Base-by-base conservation (phyloP, 2,797 vertebrate genomes). In the Anguilla pacifica region DNA sequence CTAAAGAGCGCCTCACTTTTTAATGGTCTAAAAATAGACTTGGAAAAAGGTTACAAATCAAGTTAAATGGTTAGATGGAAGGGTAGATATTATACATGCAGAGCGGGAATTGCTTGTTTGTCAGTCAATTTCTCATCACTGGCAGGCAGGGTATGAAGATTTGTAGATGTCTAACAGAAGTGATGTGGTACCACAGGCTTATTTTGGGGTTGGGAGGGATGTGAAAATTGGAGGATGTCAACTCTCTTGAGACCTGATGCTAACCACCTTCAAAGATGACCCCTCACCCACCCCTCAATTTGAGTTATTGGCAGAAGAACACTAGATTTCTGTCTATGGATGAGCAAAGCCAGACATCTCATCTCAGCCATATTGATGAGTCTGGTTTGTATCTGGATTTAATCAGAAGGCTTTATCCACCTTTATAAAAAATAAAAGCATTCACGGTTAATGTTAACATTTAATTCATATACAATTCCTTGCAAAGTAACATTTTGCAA, bases 11-110 rank as follows among this genome's bases (percentile, higher is more conserved):
- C 10, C 46, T 82, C 74, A 19, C 35, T 22, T 35, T 46, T 82
- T 28, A 82, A 7, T 51, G 79, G 6, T 22, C 43, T 51, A 82
- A 49, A 82, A 82, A 82, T 51, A 82, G 79, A 51, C 46, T 11
- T 4, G 46, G 22, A 49, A 82, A 82, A 49, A 51, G 22, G 43
- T n/a, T 82, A 82, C 46, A 82, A 82, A 82, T 82, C 79, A 82
- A 49, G 79, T 82, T 82, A 82, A 82, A 49, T 51, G 46, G 79
- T n/a, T 3, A 82, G 22, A 79, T 31, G 3, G 13, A 17, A 84
- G 53, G 83, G 49, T 57, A 55, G 83, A 84, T 55, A 57, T 84
- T 84, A 55, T 31, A 51, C n/a, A 51, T 84, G 49, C 83, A 84
- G n/a, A 57, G 51, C 35, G 28, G 83, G 28, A 57, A 57, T 84